phyloP scores from a whole-genome alignment of 2,888 invertebrate species.

The Drosophila histrio region DNA sequence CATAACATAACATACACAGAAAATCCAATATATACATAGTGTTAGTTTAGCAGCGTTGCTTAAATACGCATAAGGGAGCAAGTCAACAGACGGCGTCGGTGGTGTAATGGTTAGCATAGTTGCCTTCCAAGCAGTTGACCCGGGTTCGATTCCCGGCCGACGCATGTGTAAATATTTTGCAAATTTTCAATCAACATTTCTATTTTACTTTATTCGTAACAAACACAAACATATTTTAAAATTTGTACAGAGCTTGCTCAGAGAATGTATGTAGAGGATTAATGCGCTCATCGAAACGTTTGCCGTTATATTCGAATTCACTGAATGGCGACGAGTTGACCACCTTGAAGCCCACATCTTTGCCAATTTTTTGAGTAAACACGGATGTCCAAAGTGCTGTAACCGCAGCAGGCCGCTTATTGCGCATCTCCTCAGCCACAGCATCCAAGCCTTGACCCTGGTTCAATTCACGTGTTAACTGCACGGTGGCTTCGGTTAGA shows the following conservation, averaged over 20 bases:
- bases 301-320: constrained; percentile 86
- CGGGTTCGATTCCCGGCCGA: constrained; percentile 84
- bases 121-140: constrained; percentile 84
- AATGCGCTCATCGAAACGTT: constrained; percentile 86
- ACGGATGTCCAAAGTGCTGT: constrained; percentile 87
- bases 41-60: neutral
- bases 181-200: neutral
- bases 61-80: neutral
- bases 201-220: neutral
- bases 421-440: constrained; percentile 63
- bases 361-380: constrained; percentile 86
- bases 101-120: constrained; percentile 84
- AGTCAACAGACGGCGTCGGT: constrained; percentile 62
- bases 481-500: constrained; percentile 86
- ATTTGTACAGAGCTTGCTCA: constrained; percentile 47
- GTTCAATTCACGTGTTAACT: constrained; percentile 85
- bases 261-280: constrained; percentile 77
- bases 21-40: neutral
- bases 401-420: constrained; percentile 82
- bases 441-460: constrained; percentile 84
- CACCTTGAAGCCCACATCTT: constrained; percentile 85
- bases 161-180: constrained; percentile 66
- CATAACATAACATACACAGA: neutral
- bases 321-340: constrained; percentile 85
- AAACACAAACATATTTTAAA: constrained; percentile 16